These are phyloP conservation scores for Diprion similis DNA, from an alignment of 1,140 invertebrate genomes.

Conservation along the genomic window DNA sequence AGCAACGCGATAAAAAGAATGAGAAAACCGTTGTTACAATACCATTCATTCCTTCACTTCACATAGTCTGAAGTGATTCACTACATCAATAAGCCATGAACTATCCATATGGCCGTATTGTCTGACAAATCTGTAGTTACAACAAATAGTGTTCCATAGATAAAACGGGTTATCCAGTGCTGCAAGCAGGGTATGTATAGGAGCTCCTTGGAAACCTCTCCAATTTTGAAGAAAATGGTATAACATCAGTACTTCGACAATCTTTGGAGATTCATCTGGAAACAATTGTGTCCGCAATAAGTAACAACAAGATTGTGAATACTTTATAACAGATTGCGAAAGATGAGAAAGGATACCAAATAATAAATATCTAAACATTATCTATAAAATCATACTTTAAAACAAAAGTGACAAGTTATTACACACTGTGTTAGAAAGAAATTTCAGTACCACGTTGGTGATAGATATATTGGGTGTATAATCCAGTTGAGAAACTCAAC, in stretches of 20 bases:
- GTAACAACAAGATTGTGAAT: not conserved
- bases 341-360: too few relatives aligned
- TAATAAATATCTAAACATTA: too few relatives aligned
- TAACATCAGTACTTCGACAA: not conserved
- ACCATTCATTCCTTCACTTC: not conserved
- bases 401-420: too few relatives aligned
- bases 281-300: not conserved
- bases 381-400: too few relatives aligned
- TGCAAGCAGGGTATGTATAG: not conserved
- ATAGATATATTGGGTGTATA: too few relatives aligned
- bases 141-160: not conserved
- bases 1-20: too few relatives aligned
- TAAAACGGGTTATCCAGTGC: not conserved
- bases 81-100: not conserved
- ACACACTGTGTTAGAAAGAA: too few relatives aligned
- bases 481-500: too few relatives aligned
- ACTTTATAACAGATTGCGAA: too few relatives aligned
- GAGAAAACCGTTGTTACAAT: too few relatives aligned
- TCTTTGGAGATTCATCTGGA: not conserved
- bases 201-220: not conserved
- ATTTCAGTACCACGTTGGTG: too few relatives aligned
- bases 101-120: not conserved
- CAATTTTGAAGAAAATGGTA: not conserved
- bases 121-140: conserved; percentile 1
- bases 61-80: not conserved